Base-by-base conservation (phyloP, 2,888 invertebrate species). In the Alcis repandata region DNA sequence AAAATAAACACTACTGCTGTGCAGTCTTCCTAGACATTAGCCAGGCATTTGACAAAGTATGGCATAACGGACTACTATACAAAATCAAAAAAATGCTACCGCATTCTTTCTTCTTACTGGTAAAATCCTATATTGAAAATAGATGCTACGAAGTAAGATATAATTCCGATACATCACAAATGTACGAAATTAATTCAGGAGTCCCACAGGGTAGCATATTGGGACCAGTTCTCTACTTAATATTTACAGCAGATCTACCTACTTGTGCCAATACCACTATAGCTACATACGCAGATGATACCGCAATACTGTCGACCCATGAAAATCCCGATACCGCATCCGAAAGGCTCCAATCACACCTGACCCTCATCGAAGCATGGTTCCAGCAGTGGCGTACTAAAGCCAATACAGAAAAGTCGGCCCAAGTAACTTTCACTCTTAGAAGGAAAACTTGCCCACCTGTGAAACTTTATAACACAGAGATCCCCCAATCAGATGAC, bases 121-220 rank as follows among this genome's bases (percentile, higher is more conserved):
- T 36, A 36, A 36, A 36, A 36, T 36, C 36, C 8, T 36, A 36
- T 9, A 3, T 11, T 11, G 36, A 36, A 8, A 36, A 36, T 8
- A 36, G 36, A 36, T 11, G 36, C 36, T 36, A 11, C 36, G 10
- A 36, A 36, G 36, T 36, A 36, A 36, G 11, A 36, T 36, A 11
- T 11, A 36, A 36, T 36, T 8, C 8, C 9, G 36, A 36, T 11
- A 36, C 10, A 8, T 36, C 36, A 11, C 10, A 36, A 11, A 8
- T 36, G 10, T 9, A 36, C 36, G 36, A 36, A 36, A 36, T 36
- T 1, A 36, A 36, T 1, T 36, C 36, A 9, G 48, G 53, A 6
- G 15, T 22, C 19, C 53, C 41, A 7, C 53, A 53, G 22, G 53
- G 53, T 41, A 53, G 53, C 27, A 53, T 53, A 4, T 17, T 53